Percentiles rank a stretch among this genome's conserved stretches.
Conservation (phyloP, 1,140 invertebrate genomes). For the Manduca sexta region DNA sequence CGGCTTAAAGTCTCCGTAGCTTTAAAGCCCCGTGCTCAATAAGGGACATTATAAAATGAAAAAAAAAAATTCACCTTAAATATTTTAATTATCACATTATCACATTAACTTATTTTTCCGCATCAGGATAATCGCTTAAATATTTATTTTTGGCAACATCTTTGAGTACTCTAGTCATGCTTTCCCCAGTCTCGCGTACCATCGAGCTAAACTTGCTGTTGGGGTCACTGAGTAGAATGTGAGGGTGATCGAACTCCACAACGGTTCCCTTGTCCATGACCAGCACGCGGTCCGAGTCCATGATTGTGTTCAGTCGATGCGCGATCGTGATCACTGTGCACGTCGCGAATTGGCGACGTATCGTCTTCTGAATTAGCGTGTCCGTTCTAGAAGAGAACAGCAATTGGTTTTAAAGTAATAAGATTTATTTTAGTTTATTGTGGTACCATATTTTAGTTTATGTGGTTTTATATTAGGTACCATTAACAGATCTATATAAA, state of each 20-base stretch:
- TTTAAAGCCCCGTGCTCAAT: too few relatives aligned
- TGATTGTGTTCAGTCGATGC: constrained; percentile 94
- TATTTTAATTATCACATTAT: too few relatives aligned
- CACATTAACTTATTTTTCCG: too few relatives aligned
- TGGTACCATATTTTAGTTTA: too few relatives aligned
- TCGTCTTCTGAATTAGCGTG: constrained; percentile 82
- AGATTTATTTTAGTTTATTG: too few relatives aligned
- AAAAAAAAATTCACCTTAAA: too few relatives aligned
- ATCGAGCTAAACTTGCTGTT: constrained; percentile 49
- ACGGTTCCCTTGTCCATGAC: constrained; percentile 80
- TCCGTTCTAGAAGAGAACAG: constrained; percentile 75
- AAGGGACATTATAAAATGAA: too few relatives aligned
- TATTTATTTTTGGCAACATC: constrained; percentile 64
- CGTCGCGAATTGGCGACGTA: constrained; percentile 87
- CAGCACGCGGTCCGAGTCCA: constrained; percentile 86
- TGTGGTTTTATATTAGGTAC: too few relatives aligned
- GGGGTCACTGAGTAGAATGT: constrained; percentile 70
- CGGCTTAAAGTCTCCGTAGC: too few relatives aligned
- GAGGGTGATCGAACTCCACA: constrained; percentile 77
- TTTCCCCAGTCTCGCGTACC: constrained; percentile 58
- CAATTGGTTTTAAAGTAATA: too few relatives aligned
- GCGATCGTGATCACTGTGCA: constrained; percentile 96
- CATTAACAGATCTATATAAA: too few relatives aligned
- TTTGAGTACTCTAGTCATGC: constrained; percentile 54
- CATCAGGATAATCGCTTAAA: background rate